phyloP scores from a whole-genome alignment of 2,113 vertebrate species.

The Phrynosoma platyrhinos region DNA sequence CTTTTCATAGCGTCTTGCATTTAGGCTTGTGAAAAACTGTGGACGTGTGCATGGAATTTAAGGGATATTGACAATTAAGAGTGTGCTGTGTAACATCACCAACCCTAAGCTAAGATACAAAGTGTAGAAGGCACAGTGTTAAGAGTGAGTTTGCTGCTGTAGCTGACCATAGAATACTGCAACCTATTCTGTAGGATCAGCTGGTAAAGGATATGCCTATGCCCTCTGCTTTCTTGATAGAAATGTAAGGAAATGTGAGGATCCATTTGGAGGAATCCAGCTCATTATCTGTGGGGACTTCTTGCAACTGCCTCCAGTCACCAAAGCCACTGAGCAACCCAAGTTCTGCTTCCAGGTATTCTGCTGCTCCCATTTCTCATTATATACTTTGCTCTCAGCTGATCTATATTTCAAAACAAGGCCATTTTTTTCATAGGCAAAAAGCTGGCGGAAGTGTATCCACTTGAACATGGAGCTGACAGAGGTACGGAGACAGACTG shows the following conservation, averaged over 20 bases:
- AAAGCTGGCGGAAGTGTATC: constrained; percentile 92
- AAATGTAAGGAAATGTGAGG: constrained; percentile 84
- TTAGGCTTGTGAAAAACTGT: background rate
- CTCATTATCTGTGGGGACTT: constrained; percentile 96
- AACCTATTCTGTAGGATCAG: background rate
- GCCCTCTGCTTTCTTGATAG: constrained; percentile 65
- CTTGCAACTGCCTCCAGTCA: constrained; percentile 94
- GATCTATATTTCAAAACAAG: background rate
- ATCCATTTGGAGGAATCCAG: constrained; percentile 97
- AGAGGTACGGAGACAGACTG: constrained; percentile 90
- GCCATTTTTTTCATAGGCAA: constrained; percentile 77
- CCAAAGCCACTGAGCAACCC: constrained; percentile 84
- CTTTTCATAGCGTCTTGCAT: background rate
- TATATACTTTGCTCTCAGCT: background rate
- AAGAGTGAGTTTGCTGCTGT: background rate
- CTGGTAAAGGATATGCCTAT: background rate
- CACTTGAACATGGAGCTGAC: constrained; percentile 93
- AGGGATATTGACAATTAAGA: background rate
- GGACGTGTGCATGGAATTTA: background rate
- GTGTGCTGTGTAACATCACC: background rate
- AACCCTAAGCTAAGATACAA: too few relatives aligned
- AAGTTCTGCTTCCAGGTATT: constrained; percentile 94
- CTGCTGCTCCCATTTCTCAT: background rate
- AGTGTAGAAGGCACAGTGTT: too few relatives aligned
- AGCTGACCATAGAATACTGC: background rate